Base-by-base conservation (phyloP, 2,888 invertebrate species). In the Drosophila stalkeri region DNA sequence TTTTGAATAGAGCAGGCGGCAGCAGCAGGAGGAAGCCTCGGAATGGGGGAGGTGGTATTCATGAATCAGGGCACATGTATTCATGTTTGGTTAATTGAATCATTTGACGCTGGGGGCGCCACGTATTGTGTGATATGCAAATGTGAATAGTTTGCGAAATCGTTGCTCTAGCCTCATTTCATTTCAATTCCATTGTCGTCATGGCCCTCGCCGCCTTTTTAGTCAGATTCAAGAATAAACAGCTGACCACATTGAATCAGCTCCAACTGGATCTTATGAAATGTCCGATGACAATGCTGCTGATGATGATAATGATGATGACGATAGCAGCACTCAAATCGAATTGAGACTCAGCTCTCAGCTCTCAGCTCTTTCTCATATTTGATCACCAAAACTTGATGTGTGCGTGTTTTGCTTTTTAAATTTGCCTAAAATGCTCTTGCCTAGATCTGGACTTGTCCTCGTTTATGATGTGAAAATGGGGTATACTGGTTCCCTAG, bases 81-180 rank as follows among this genome's bases (percentile, higher is more conserved):
- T 64, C 49, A 63, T 56, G 57, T 49, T 60, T 6, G 41, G 44
- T 75, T 77, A 80, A 77, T 77, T 77, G 77, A 80, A 77, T 80
- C 72, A 79, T 71, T 65, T 49, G 51, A 35, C 20, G 51, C 8
- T 47, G 33, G 11, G 63, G 54, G 23, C 60, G 56, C 37, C 18
- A 43, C 57, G 23, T 44, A 54, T 47, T 23, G 47, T 18, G 52
- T 37, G 54, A 27, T 72, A 72, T 72, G 75, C 46, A 68, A 78
- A 75, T 75, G 51, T 35, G 35, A 72, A 56, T 56, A 47, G 75
- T 68, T 76, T 16, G 51, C 47, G 57, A 73, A 46, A 64, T 79
- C 61, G 23, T 60, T 64, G 70, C 61, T 65, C 70, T 60, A 47
- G 62, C 35, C 60, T 60, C 31, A n/a, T n/a, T n/a, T n/a, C 7